Evolutionary conservation across 2,888 invertebrate species (phyloP).

Genomic region (Tortricodes alternella): DNA sequence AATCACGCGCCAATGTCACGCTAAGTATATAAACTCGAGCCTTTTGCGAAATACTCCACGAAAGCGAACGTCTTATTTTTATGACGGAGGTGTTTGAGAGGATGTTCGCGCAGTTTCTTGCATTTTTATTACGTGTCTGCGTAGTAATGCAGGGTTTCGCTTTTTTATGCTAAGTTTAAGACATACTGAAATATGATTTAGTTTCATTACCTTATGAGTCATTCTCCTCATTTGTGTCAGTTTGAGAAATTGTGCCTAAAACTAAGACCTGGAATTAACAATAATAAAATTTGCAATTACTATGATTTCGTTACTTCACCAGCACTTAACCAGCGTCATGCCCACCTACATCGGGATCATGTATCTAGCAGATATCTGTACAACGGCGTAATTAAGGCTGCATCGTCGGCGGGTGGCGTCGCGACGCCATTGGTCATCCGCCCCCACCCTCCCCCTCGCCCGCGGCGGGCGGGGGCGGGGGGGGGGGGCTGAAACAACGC

Average conservation of each 20-base stretch:
- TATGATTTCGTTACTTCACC: too few relatives aligned
- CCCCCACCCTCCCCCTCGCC: constrained; percentile 32
- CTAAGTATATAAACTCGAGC: constrained; percentile 3
- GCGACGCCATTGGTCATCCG: constrained; percentile 72
- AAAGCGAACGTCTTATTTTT: constrained; percentile 16
- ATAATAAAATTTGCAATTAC: too few relatives aligned
- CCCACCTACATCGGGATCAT: too few relatives aligned
- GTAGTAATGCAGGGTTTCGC: constrained; percentile 13
- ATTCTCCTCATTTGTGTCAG: too few relatives aligned
- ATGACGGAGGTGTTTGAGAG: constrained; percentile 23
- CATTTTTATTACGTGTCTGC: constrained; percentile 15
- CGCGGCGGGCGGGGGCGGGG: background rate
- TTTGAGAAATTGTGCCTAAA: too few relatives aligned
- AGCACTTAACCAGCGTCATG: too few relatives aligned
- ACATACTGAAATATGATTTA: background rate
- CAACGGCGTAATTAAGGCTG: constrained; percentile 68
- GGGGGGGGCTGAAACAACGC: constrained; percentile 67
- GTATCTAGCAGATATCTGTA: constrained; percentile 41
- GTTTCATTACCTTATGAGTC: too few relatives aligned
- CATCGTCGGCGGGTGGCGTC: constrained; percentile 54
- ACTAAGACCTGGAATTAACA: too few relatives aligned
- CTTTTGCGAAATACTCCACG: background rate
- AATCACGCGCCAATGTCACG: constrained; percentile 50
- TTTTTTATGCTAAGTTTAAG: background rate
- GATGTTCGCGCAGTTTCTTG: constrained; percentile 15